Conservation (phyloP, 2,797 vertebrate genomes). For the Scyliorhinus canicula region DNA sequence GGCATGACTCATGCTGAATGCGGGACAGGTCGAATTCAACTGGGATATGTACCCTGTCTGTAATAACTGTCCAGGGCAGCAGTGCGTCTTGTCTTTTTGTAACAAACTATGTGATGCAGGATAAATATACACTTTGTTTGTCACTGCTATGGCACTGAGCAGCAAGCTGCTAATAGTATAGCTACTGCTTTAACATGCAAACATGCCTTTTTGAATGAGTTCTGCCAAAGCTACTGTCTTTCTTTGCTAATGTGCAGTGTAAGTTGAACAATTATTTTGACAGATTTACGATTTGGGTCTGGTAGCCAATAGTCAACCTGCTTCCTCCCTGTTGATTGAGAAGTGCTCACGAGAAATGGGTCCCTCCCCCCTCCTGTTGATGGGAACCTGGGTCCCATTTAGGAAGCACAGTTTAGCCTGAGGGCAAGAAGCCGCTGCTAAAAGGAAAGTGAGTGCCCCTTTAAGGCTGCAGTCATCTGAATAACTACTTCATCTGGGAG, state of each 20-base stretch:
- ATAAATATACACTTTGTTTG: constrained; percentile 23
- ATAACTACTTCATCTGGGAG: constrained; percentile 45
- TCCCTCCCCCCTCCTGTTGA: background rate
- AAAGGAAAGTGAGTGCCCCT: constrained; percentile 44
- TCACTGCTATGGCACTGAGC: background rate
- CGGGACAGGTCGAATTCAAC: background rate
- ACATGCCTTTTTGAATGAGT: background rate
- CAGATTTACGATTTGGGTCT: background rate
- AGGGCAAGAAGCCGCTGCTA: constrained; percentile 40
- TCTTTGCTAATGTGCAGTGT: background rate
- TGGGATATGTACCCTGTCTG: constrained; percentile 9
- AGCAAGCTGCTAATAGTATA: background rate
- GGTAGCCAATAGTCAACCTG: background rate
- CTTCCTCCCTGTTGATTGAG: background rate
- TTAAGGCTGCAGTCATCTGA: constrained; percentile 44
- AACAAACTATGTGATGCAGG: background rate
- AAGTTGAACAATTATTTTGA: background rate
- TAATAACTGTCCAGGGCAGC: constrained; percentile 9
- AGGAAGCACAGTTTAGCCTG: constrained; percentile 20
- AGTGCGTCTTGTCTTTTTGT: background rate
- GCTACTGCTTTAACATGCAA: background rate
- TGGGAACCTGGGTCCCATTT: constrained; percentile 1
- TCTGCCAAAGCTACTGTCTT: background rate
- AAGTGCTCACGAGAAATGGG: background rate
- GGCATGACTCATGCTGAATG: constrained; percentile 12